phyloP scores from a whole-genome alignment of 2,888 invertebrate species.

The Drosophila recens region DNA sequence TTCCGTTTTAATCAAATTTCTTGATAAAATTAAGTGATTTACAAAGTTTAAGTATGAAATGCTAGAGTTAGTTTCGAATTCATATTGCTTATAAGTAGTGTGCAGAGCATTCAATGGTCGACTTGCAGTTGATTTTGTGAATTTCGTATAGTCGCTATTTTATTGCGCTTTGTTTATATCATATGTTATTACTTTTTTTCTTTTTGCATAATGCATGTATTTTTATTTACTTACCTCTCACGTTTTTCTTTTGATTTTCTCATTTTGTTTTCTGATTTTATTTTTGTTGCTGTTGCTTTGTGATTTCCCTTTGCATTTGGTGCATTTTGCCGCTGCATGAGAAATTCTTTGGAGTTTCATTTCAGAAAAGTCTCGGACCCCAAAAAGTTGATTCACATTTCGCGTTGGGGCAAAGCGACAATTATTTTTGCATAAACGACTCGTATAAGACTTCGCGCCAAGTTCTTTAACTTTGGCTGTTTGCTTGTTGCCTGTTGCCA shows the following conservation, averaged over 20 bases:
- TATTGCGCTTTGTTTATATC: constrained; percentile 66
- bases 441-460: constrained; percentile 21
- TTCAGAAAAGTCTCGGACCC: constrained; percentile 20
- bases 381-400: constrained; percentile 65
- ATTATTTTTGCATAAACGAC: constrained; percentile 52
- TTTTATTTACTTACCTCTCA: constrained; percentile 57
- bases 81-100: background rate
- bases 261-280: constrained; percentile 6
- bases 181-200: constrained; percentile 30
- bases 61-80: too few species aligned
- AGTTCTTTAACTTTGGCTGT: constrained; percentile 12
- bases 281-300: constrained; percentile 21
- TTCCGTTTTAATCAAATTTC: too few species aligned
- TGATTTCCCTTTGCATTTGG: constrained; percentile 51
- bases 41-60: too few species aligned
- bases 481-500: constrained; percentile 8
- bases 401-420: constrained; percentile 31
- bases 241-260: constrained; percentile 19
- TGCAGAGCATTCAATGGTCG: constrained; percentile 18
- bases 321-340: constrained; percentile 60
- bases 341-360: constrained; percentile 63
- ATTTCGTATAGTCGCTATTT: constrained; percentile 39
- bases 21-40: too few species aligned
- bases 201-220: constrained; percentile 33
- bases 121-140: background rate